Conservation (phyloP, 2,113 vertebrate genomes). For the Tragelaphus imberbis region DNA sequence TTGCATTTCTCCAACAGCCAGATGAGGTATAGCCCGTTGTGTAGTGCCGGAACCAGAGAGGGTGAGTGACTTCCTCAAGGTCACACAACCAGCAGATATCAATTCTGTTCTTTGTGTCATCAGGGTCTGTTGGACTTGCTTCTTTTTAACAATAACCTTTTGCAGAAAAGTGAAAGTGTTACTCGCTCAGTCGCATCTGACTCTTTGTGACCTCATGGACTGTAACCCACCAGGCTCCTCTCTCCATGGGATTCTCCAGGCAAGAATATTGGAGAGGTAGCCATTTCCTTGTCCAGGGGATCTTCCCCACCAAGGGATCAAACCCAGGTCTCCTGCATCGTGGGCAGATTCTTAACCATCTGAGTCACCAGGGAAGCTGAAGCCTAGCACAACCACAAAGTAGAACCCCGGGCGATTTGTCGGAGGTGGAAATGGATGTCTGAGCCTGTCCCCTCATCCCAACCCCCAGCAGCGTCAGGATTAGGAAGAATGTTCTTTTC, state of each 20-base stretch:
- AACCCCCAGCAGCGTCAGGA: accelerated
- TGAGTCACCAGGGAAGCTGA: neutral
- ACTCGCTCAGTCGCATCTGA: accelerated
- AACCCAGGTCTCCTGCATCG: neutral
- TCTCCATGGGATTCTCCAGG: neutral
- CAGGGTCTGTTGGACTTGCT: neutral
- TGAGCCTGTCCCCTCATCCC: neutral
- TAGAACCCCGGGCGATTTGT: accelerated
- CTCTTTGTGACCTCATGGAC: neutral
- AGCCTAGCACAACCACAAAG: neutral
- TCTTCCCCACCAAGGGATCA: neutral
- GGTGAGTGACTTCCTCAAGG: neutral
- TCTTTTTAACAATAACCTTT: neutral
- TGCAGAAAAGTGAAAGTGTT: neutral
- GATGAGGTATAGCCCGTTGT: accelerated
- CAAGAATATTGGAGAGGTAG: neutral
- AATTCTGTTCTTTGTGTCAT: no score
- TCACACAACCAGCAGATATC: neutral
- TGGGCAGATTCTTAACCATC: neutral
- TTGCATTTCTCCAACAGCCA: neutral
- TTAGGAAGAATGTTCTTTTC: neutral
- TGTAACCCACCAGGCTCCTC: neutral
- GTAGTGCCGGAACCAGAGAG: neutral
- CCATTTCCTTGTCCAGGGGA: neutral
- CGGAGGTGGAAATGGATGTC: accelerated